These are phyloP conservation scores for Solen grandis DNA, from an alignment of 1,140 invertebrate species.

Conservation along the genomic window DNA sequence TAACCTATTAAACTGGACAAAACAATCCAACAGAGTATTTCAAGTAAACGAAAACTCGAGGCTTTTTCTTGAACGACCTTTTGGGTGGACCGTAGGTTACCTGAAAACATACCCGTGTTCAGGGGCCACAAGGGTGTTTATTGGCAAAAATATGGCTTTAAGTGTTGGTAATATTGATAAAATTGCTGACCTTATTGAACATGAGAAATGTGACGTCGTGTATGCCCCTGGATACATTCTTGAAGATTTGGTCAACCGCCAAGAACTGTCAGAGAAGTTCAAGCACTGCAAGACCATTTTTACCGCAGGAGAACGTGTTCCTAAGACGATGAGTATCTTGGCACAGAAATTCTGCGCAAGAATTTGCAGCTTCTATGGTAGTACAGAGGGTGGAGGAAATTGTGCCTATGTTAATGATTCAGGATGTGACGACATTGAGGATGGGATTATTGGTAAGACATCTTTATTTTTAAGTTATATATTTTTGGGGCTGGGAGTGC, in stretches of 20 bases:
- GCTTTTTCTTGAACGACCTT: slow-evolving; percentile 25
- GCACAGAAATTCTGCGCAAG: not conserved
- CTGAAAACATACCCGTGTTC: slow-evolving; percentile 48
- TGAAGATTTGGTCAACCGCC: not conserved
- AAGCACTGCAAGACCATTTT: not conserved
- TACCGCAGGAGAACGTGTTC: not conserved
- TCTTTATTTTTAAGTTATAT: too few relatives aligned
- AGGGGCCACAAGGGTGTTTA: slow-evolving; percentile 48
- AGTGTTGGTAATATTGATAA: not conserved
- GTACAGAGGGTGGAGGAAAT: slow-evolving; percentile 21
- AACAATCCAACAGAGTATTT: not conserved
- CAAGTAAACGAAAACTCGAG: slow-evolving; percentile 4
- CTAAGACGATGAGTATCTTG: not conserved
- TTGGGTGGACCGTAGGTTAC: slow-evolving; percentile 56
- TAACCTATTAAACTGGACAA: slow-evolving; percentile 36
- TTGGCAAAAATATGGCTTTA: not conserved
- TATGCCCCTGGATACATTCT: slow-evolving; percentile 29
- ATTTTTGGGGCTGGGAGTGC: too few relatives aligned
- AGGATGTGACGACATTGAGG: slow-evolving; percentile 1
- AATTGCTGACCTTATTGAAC: slow-evolving; percentile 20
- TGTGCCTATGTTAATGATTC: not conserved
- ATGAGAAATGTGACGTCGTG: slow-evolving; percentile 30
- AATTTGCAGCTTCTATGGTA: slow-evolving; percentile 28
- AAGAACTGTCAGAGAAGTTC: slow-evolving; percentile 1
- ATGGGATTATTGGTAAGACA: slow-evolving; percentile 43